Percentiles rank a stretch among this genome's conserved stretches.
Conservation (phyloP, 1,140 invertebrate genomes). For the Asbolus verrucosus region DNA sequence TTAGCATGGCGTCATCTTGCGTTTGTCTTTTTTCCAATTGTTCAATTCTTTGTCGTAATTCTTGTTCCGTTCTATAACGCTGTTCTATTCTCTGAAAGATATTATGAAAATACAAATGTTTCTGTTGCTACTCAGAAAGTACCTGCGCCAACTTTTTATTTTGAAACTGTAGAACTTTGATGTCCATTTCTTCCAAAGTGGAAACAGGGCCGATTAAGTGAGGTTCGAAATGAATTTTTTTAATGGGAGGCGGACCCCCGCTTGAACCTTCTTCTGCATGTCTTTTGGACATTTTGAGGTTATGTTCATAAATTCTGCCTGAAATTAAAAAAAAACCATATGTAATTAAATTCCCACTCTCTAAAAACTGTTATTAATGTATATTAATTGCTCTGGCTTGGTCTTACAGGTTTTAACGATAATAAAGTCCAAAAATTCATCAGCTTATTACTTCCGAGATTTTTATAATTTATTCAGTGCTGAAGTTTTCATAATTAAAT, state of each 20-base stretch:
- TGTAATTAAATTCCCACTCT: no score
- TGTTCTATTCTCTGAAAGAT: constrained; percentile 89
- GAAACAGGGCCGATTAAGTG: constrained; percentile 92
- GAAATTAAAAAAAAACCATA: neutral
- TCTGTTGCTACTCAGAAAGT: no score
- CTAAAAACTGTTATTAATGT: no score
- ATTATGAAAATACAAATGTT: no score
- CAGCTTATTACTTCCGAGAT: no score
- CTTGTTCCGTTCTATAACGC: constrained; percentile 88
- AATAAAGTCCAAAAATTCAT: no score
- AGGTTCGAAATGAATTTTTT: constrained; percentile 95
- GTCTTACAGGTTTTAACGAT: no score
- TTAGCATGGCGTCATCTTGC: constrained; percentile 97
- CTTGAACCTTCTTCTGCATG: constrained; percentile 60
- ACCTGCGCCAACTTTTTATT: constrained; percentile 96
- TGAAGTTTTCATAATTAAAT: no score
- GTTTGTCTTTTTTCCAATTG: constrained; percentile 97
- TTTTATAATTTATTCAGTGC: no score
- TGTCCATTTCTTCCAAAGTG: constrained; percentile 96
- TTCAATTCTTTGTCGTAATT: constrained; percentile 92
- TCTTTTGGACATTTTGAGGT: constrained; percentile 61
- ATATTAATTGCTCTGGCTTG: no score
- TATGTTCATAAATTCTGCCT: neutral
- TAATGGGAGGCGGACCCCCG: constrained; percentile 79
- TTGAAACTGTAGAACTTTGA: constrained; percentile 96